Base-by-base conservation (phyloP, 2,113 vertebrate species). In the Chaetorhynchus papuensis region DNA sequence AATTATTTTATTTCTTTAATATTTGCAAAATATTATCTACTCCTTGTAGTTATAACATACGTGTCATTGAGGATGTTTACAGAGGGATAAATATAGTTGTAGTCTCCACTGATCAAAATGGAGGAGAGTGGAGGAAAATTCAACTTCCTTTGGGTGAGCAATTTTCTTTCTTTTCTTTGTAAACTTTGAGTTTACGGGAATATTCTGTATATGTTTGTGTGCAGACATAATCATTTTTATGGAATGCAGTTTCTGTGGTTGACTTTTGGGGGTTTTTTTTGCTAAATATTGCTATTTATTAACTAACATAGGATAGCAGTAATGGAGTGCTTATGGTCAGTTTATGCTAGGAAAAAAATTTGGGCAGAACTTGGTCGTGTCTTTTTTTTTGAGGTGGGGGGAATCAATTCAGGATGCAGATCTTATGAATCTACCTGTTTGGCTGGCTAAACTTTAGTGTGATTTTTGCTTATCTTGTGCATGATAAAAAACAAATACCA, bases 401-500 rank as follows among this genome's bases (percentile, higher is more conserved):
- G 0, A 37, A 27, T 83, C 41, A 42, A 37, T 94, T 89, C 71
- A 77, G 59, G 72, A 59, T 94, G 19, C 42, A 19, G 70, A 45
- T 95, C 74, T 94, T 81, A 15, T 6, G 23, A 76, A 84, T 76
- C 82, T 92, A 85, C 86, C 87, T 94, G 10, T 93, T 97, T 78
- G 92, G 35, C 79, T 93, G 83, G 80, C 72, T 33, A 24, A 68
- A 83, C 77, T 90, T 69, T 74, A 45, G 75, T 85, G 96, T 1
- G 4, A 44, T 83, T 97, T 97, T 97, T 92, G 92, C 97, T 97
- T 98, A 97, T 97, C 97, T 97, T 94, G 79, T 83, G 56, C n/a
- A 45, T 88, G 93, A 85, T 97, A 87, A 78, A 86, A 97, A 98
- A 94, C 96, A 97, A 98, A 96, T 96, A 71, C 92, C 96, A 98